phyloP scores from a whole-genome alignment of 2,797 vertebrate species.

The Alca torda region DNA sequence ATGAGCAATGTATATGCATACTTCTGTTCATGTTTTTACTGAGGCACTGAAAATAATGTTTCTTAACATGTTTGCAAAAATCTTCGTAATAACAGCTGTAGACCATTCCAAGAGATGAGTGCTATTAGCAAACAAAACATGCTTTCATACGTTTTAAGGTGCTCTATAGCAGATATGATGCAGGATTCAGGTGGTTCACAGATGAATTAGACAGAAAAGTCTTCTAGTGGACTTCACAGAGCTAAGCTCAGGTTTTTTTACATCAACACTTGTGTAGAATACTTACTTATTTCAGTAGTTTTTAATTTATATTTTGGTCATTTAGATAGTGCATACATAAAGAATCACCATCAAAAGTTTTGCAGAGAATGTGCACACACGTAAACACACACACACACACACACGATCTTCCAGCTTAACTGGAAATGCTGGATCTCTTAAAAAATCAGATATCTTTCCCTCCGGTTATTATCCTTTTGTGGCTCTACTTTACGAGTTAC shows the following conservation, averaged over 20 bases:
- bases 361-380: rapidly evolving
- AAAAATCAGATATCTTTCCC: background rate
- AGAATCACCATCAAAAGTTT: background rate
- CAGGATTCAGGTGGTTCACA: background rate
- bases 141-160: background rate
- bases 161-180: background rate
- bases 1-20: background rate
- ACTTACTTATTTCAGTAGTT: background rate
- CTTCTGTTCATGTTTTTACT: background rate
- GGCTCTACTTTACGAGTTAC: background rate
- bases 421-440: background rate
- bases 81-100: background rate
- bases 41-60: background rate
- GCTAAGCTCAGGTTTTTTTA: background rate
- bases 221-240: background rate
- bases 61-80: background rate
- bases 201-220: background rate
- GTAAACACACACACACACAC: too few relatives aligned
- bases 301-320: background rate
- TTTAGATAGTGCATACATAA: background rate
- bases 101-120: background rate
- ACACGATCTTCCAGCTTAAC: background rate
- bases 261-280: background rate
- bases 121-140: background rate
- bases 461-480: background rate